A percentile compares a stretch with the other conserved stretches of the same genome.
Conservation (phyloP, 2,797 vertebrate genomes). For the Anniella stebbinsi region DNA sequence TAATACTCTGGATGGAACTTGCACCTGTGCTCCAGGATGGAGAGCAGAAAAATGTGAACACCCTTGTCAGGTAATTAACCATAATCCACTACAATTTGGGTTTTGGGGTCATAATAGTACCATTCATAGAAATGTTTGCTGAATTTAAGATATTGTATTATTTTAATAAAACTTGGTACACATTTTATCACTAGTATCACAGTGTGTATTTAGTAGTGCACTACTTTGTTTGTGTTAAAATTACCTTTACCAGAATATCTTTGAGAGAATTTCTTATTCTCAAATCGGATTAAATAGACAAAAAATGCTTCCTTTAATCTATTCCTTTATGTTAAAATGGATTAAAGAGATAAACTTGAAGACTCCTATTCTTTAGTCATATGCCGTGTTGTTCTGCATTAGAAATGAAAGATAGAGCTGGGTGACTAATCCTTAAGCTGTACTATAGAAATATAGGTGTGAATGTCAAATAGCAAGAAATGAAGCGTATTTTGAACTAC, state of each 20-base stretch:
- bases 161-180: conserved; percentile 41
- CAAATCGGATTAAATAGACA: conserved; percentile 42
- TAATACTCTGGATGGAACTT: conserved; percentile 88
- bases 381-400: conserved; percentile 27
- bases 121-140: neutral
- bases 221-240: conserved; percentile 10
- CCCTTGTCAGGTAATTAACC: conserved; percentile 88
- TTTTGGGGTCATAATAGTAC: neutral
- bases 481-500: conserved; percentile 14
- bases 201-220: conserved; percentile 27
- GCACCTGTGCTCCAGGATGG: conserved; percentile 93
- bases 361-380: neutral
- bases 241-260: conserved; percentile 24
- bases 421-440: conserved; percentile 16
- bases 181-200: neutral
- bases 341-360: conserved; percentile 15
- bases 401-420: conserved; percentile 12
- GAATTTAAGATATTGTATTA: conserved; percentile 22
- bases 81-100: neutral
- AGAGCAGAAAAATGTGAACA: conserved; percentile 89
- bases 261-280: conserved; percentile 48
- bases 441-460: neutral
- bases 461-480: conserved; percentile 16
- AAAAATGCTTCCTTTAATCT: conserved; percentile 11
- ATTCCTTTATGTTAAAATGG: conserved; percentile 17